Percentiles rank a stretch among this genome's conserved stretches.
These are phyloP conservation scores for Nomada goodeniana DNA, from an alignment of 2,888 invertebrate genomes.

Conservation along the genomic window DNA sequence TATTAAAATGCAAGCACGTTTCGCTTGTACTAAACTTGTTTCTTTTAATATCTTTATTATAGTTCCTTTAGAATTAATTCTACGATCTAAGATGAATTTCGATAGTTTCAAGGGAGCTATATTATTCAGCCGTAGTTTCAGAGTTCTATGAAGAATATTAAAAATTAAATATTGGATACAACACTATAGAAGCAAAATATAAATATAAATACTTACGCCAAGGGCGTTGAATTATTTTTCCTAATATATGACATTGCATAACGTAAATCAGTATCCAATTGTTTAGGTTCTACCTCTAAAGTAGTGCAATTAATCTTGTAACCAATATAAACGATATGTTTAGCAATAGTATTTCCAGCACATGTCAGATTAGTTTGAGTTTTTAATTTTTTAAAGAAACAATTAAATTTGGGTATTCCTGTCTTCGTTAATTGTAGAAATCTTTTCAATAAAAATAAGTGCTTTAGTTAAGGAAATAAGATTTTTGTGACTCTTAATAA, in stretches of 20 bases:
- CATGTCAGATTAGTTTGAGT: slow-evolving; percentile 15
- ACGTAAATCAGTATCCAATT: not conserved
- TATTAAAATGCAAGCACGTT: slow-evolving; percentile 16
- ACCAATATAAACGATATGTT: slow-evolving; percentile 37
- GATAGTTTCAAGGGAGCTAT: slow-evolving; percentile 15
- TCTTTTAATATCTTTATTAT: slow-evolving; percentile 14
- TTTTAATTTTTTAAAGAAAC: slow-evolving; percentile 36
- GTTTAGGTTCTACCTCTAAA: slow-evolving; percentile 24
- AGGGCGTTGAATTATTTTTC: not conserved
- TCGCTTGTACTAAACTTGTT: slow-evolving; percentile 18
- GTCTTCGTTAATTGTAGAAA: slow-evolving; percentile 26
- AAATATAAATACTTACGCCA: slow-evolving; percentile 17
- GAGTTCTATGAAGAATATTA: slow-evolving; percentile 13
- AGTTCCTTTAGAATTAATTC: slow-evolving; percentile 29
- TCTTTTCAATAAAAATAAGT: slow-evolving; percentile 20
- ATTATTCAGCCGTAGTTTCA: slow-evolving; percentile 1
- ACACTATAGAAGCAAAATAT: not conserved
- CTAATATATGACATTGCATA: not conserved
- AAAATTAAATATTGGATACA: not conserved
- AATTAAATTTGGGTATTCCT: slow-evolving; percentile 45
- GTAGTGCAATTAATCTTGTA: slow-evolving; percentile 41
- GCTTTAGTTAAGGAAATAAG: not conserved
- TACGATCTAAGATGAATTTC: slow-evolving; percentile 18
- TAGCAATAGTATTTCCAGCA: not conserved
- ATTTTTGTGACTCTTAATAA: not conserved